Evolutionary conservation across 2,888 invertebrate species (phyloP).

Genomic region (Ichneumoninae sp.): DNA sequence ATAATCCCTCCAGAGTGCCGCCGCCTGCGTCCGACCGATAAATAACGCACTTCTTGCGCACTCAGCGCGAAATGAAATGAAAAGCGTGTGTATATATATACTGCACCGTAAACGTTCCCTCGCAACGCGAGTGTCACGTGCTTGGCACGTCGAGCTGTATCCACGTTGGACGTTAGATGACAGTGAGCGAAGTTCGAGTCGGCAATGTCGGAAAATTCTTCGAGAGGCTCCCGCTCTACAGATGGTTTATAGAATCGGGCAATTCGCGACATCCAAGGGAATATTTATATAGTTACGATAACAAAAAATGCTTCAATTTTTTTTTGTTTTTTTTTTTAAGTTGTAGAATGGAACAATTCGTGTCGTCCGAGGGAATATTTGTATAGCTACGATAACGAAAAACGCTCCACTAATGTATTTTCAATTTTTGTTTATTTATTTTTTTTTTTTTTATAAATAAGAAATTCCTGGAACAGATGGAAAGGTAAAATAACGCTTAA

Average conservation of each 20-base stretch:
- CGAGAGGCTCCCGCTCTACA: not conserved
- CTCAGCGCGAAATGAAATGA: slow-evolving; percentile 13
- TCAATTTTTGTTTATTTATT: not conserved
- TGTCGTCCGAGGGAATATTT: not conserved
- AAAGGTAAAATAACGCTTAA: not conserved
- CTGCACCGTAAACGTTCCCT: not conserved
- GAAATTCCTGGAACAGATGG: not conserved
- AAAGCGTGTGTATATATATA: not conserved
- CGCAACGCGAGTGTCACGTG: slow-evolving; percentile 12
- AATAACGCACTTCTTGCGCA: slow-evolving; percentile 47
- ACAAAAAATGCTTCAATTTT: no score
- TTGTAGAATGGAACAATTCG: not conserved
- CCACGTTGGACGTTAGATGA: not conserved
- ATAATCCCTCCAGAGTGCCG: slow-evolving; percentile 24
- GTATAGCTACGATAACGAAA: not conserved
- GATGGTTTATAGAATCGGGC: not conserved
- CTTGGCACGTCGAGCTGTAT: slow-evolving; percentile 15
- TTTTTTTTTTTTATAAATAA: no score
- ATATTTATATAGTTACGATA: not conserved
- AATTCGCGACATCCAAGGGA: not conserved
- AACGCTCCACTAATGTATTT: not conserved
- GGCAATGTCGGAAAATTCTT: not conserved
- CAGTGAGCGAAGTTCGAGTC: not conserved
- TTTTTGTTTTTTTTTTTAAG: no score
- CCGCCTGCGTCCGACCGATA: slow-evolving; percentile 30